Conservation (phyloP, 2,888 invertebrate genomes). For the Rotaria socialis region DNA sequence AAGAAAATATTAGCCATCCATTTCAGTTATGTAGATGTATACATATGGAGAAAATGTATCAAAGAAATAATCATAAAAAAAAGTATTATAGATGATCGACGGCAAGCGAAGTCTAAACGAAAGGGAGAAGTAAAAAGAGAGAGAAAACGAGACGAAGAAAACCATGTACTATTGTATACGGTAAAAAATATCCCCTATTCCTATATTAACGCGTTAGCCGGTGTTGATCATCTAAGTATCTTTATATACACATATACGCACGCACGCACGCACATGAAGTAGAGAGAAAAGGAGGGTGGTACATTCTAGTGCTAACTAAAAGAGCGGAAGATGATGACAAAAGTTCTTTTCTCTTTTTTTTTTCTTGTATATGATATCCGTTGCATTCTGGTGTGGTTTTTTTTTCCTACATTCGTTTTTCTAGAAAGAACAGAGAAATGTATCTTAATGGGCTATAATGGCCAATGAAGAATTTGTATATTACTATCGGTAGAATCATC, state of each 20-base stretch:
- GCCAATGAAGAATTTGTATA: neutral
- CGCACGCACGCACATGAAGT: neutral
- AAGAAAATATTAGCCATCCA: neutral
- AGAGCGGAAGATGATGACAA: neutral
- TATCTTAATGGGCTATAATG: neutral
- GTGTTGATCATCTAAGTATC: slow-evolving; percentile 3
- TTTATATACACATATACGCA: neutral
- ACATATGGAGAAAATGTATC: too few relatives aligned
- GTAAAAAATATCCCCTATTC: neutral
- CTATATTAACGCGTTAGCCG: neutral
- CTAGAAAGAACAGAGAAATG: neutral
- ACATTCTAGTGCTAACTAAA: neutral
- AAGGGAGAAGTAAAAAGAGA: neutral
- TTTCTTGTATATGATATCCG: neutral
- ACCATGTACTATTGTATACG: neutral
- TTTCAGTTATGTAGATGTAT: neutral
- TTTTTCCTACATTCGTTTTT: neutral
- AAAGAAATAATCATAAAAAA: neutral
- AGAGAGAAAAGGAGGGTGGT: neutral
- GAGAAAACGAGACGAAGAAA: neutral
- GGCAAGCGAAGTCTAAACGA: neutral
- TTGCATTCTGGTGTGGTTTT: neutral
- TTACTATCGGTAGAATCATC: neutral
- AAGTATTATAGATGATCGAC: neutral
- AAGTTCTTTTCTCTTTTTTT: neutral